Conservation (phyloP, 2,888 invertebrate genomes). For the Eubasilissa splendida region DNA sequence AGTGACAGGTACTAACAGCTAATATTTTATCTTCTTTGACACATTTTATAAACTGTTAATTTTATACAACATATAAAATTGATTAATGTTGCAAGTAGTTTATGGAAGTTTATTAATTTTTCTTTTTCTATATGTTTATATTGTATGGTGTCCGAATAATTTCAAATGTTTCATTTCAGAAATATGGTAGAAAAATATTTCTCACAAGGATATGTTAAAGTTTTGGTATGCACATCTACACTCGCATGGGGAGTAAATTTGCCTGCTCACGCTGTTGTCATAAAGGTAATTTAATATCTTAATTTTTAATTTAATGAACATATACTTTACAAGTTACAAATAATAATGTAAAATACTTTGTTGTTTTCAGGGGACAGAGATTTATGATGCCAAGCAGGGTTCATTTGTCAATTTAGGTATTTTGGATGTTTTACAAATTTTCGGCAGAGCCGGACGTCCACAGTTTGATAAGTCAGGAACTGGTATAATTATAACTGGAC, state of each 20-base stretch:
- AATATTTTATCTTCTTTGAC: background rate
- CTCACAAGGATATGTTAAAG: conserved; percentile 88
- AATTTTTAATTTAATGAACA: background rate
- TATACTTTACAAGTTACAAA: background rate
- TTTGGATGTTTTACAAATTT: conserved; percentile 97
- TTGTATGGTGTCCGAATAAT: background rate
- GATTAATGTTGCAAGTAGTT: too few relatives aligned
- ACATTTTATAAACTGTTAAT: too few relatives aligned
- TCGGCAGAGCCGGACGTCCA: conserved; percentile 98
- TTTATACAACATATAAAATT: too few relatives aligned
- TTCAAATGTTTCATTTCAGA: conserved; percentile 64
- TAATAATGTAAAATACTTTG: background rate
- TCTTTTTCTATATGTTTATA: background rate
- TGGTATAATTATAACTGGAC: conserved; percentile 95
- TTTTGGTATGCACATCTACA: conserved; percentile 96
- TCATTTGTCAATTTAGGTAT: conserved; percentile 96
- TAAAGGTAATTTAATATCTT: conserved; percentile 77
- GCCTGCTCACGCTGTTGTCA: conserved; percentile 98
- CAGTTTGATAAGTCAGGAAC: conserved; percentile 97
- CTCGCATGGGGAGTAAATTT: conserved; percentile 99
- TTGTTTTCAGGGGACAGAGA: conserved; percentile 87
- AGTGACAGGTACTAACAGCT: conserved; percentile 79
- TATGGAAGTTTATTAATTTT: too few relatives aligned
- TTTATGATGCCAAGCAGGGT: conserved; percentile 97
- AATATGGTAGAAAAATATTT: conserved; percentile 93